Evolutionary conservation across 2,113 vertebrate species (phyloP).

Genomic region (Antechinus stuartii): DNA sequence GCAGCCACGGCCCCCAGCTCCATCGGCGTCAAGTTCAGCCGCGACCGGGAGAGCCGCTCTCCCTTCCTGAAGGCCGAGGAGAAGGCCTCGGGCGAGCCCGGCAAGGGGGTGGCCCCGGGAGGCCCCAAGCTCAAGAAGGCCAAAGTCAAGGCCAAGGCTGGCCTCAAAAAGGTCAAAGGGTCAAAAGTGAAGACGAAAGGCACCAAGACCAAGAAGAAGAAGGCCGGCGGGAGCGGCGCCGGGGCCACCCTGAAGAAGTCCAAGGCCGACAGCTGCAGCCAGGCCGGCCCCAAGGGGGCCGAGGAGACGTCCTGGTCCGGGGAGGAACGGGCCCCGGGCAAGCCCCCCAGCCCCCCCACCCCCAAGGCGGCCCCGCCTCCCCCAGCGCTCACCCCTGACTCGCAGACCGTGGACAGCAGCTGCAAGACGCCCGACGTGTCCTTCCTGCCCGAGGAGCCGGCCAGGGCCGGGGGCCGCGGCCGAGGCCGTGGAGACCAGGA

Average conservation of each 20-base stretch:
- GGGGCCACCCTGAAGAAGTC: slow-evolving; percentile 80
- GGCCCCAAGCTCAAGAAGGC: slow-evolving; percentile 51
- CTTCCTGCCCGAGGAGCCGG: slow-evolving; percentile 89
- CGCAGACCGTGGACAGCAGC: slow-evolving; percentile 95
- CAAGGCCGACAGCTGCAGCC: slow-evolving; percentile 84
- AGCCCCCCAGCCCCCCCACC: slow-evolving; percentile 81
- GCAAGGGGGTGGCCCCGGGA: slow-evolving; percentile 62
- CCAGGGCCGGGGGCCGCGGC: slow-evolving; percentile 73
- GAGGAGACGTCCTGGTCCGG: slow-evolving; percentile 80
- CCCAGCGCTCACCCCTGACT: slow-evolving; percentile 91
- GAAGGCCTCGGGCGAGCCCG: slow-evolving; percentile 82
- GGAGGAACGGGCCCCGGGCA: slow-evolving; percentile 79
- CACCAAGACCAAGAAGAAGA: slow-evolving; percentile 80
- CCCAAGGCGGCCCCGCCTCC: slow-evolving; percentile 77
- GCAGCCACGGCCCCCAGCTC: slow-evolving; percentile 79
- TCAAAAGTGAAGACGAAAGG: slow-evolving; percentile 76
- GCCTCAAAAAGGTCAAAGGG: slow-evolving; percentile 72
- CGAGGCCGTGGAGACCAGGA: slow-evolving; percentile 77
- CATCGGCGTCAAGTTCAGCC: slow-evolving; percentile 94
- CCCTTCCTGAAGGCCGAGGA: slow-evolving; percentile 90
- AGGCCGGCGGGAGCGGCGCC: slow-evolving; percentile 42
- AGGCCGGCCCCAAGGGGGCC: slow-evolving; percentile 67
- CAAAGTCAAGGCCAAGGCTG: slow-evolving; percentile 76
- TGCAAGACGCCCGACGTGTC: slow-evolving; percentile 93
- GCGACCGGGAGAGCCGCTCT: slow-evolving; percentile 94